phyloP scores from a whole-genome alignment of 2,888 invertebrate genomes.

The Digitonthophagus gazella region DNA sequence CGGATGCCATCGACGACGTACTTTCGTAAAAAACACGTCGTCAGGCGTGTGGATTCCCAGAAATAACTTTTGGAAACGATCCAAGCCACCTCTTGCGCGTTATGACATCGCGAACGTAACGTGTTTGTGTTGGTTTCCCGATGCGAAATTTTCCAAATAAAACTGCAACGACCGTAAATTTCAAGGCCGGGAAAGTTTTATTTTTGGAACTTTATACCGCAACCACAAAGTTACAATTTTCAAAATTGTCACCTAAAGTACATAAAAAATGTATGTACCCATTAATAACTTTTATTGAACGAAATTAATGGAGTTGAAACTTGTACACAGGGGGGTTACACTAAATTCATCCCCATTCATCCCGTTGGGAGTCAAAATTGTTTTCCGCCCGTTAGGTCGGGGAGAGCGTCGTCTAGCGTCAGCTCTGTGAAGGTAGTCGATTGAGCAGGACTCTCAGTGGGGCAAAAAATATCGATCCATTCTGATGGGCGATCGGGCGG shows the following conservation, averaged over 20 bases:
- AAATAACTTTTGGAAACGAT: neutral
- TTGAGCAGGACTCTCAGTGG: slow-evolving; percentile 1
- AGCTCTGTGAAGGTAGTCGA: neutral
- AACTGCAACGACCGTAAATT: too few relatives aligned
- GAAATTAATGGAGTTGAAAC: neutral
- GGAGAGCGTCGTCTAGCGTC: slow-evolving; percentile 3
- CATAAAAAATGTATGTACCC: too few relatives aligned
- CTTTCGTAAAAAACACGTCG: neutral
- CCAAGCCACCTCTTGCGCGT: neutral
- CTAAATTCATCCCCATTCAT: slow-evolving; percentile 2
- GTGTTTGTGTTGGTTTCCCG: neutral
- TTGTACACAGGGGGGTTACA: too few relatives aligned
- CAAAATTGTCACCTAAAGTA: too few relatives aligned
- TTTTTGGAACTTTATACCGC: too few relatives aligned
- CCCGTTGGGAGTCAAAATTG: slow-evolving; percentile 1
- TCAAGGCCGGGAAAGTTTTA: too few relatives aligned
- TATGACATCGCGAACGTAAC: neutral
- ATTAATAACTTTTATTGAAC: too few relatives aligned
- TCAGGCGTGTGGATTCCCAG: neutral
- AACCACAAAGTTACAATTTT: too few relatives aligned
- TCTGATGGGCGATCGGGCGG: neutral
- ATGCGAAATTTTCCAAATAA: neutral
- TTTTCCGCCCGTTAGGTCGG: slow-evolving; percentile 5
- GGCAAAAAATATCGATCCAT: slow-evolving; percentile 13
- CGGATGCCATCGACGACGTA: neutral